Base-by-base conservation (phyloP, 2,113 vertebrate genomes). In the Otus sunia region DNA sequence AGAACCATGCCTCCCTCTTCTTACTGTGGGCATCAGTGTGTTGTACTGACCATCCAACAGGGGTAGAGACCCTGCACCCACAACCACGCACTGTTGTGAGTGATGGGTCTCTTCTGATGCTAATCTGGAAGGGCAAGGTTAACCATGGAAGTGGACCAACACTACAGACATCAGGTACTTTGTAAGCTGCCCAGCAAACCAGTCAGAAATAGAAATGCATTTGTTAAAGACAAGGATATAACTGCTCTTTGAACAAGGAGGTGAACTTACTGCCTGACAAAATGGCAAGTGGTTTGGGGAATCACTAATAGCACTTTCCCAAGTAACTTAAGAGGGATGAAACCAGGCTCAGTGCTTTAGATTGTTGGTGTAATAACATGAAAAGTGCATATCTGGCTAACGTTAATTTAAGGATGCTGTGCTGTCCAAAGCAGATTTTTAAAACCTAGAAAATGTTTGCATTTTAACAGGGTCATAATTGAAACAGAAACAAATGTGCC, bases 401-500 rank as follows among this genome's bases (percentile, higher is more conserved):
- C 0, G 0, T 50, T 84, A 84, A 89, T 81, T 89, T 82, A 90
- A 90, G 73, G 77, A 67, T 0, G 3, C 1, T 0, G 16, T 75
- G 47, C 50, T 88, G 55, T 77, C 53, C 45, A 94, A 97, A 91
- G 23, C 59, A 94, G 75, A 73, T 34, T 88, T 94, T 94, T 77
- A 47, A 67, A 92, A 67, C 32, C 19, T 77, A 52, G 72, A 92
- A 94, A 94, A 83, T 59, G 5, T 80, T 92, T 88, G 55, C 37
- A 43, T 86, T 95, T 96, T 88, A 83, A 58, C 67, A 71, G 32
- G 71, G 59, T 88, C 56, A 37, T 72, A 77, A 88, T 4, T 86
- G 79, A 86, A 95, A 71, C 21, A 93, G 63, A 93, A 96, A 86
- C 64, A 88, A 96, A 96, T 50, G 29, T 83, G 59, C 10, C 50